These are phyloP conservation scores for Drosophila bunnanda DNA, from an alignment of 2,888 invertebrate genomes.

Conservation along the genomic window DNA sequence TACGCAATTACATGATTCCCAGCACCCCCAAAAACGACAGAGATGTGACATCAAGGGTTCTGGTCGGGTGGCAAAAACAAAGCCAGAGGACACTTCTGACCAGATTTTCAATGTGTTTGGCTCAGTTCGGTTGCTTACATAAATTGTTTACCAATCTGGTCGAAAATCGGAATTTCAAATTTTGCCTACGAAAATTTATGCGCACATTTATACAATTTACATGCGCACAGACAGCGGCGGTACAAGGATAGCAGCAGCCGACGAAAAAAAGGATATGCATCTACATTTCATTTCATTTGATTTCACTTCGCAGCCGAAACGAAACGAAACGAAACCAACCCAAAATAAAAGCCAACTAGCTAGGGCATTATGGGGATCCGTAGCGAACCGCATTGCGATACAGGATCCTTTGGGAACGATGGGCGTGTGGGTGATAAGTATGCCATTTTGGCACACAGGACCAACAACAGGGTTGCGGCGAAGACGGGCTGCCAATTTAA, in stretches of 20 bases:
- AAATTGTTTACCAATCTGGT: slow-evolving; percentile 82
- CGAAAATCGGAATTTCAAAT: slow-evolving; percentile 82
- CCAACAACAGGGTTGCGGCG: not conserved
- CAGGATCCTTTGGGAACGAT: slow-evolving; percentile 3
- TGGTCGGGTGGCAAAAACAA: slow-evolving; percentile 46
- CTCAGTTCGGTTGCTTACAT: slow-evolving; percentile 72
- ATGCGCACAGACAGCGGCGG: slow-evolving; percentile 55
- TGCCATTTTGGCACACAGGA: slow-evolving; percentile 12
- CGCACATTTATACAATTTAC: slow-evolving; percentile 80
- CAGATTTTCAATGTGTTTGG: slow-evolving; percentile 52
- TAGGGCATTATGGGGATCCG: slow-evolving; percentile 11
- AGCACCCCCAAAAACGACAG: slow-evolving; percentile 25
- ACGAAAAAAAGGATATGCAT: slow-evolving; percentile 62
- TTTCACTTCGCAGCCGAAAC: slow-evolving; percentile 38
- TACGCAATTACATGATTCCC: slow-evolving; percentile 75
- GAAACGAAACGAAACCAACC: slow-evolving; percentile 7
- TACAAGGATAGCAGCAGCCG: slow-evolving; percentile 31
- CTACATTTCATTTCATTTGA: slow-evolving; percentile 76
- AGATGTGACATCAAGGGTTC: not conserved
- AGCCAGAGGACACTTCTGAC: slow-evolving; percentile 65
- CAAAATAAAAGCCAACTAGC: slow-evolving; percentile 45
- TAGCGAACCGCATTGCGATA: slow-evolving; percentile 3
- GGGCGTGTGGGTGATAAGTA: slow-evolving; percentile 24
- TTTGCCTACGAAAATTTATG: slow-evolving; percentile 75
- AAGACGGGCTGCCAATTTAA: slow-evolving; percentile 40